phyloP scores from a whole-genome alignment of 23 tunicate species.

The Oikopleura dioica region DNA sequence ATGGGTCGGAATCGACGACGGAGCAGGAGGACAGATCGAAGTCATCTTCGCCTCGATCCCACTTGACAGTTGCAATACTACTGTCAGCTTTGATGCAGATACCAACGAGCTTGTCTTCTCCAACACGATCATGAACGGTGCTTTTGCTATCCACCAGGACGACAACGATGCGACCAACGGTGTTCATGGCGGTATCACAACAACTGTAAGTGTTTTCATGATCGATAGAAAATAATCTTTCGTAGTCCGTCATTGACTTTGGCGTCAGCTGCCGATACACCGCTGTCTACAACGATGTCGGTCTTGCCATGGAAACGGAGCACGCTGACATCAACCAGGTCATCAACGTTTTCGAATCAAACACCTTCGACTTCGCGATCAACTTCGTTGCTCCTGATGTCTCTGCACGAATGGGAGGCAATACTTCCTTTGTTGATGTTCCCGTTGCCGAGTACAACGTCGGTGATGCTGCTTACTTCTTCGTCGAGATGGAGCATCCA shows the following conservation, averaged over 20 bases:
- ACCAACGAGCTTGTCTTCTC: not conserved
- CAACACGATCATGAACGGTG: not conserved
- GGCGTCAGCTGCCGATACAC: not conserved
- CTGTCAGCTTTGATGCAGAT: not conserved
- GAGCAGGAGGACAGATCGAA: not conserved
- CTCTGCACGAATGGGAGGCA: too few species aligned
- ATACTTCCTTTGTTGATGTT: not conserved
- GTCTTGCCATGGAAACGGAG: not conserved
- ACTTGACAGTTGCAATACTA: not conserved
- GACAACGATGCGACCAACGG: not conserved
- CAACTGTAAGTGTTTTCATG: too few species aligned
- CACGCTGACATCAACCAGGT: not conserved
- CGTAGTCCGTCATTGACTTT: not conserved
- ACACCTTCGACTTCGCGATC: not conserved
- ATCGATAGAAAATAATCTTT: too few species aligned
- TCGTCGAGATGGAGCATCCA: not conserved
- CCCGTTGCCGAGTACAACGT: not conserved
- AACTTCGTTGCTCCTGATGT: too few species aligned
- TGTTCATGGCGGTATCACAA: not conserved
- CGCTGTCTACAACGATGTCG: slow-evolving; percentile 7
- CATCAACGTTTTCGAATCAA: not conserved
- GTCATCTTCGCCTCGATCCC: not conserved
- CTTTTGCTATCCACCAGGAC: not conserved
- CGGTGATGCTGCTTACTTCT: not conserved
- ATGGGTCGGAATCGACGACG: not conserved